Conservation (phyloP, 2,888 invertebrate species). For the Resseliella maxima region DNA sequence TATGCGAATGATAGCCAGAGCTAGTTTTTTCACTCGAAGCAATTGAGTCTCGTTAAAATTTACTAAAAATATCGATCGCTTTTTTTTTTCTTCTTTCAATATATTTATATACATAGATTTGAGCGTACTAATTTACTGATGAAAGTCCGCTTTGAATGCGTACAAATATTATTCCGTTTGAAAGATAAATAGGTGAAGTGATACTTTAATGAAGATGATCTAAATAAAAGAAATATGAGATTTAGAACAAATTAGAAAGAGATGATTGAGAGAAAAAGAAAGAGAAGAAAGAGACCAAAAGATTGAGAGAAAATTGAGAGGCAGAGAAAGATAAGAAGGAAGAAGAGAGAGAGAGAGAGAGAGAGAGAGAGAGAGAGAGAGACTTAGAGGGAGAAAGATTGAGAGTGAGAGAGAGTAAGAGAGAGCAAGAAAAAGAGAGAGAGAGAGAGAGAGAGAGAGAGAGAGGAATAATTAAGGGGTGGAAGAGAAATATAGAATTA, state of each 20-base stretch:
- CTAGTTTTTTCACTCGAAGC: neutral
- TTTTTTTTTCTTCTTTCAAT: neutral
- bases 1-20: neutral
- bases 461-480: no score
- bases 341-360: no score
- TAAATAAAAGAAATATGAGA: neutral
- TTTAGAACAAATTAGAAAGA: neutral
- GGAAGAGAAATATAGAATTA: no score
- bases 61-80: neutral
- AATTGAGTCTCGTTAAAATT: constrained; percentile 25
- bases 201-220: constrained; percentile 19
- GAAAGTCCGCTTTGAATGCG: neutral
- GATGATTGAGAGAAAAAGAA: neutral
- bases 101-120: neutral
- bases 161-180: neutral
- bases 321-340: no score
- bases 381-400: no score
- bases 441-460: no score
- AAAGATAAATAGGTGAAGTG: neutral
- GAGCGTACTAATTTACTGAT: neutral
- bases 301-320: no score
- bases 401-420: no score
- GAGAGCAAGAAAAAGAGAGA: no score
- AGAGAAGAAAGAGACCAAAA: neutral
- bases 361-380: no score